Evolutionary conservation across 2,113 vertebrate species (phyloP).

Genomic region (Amazona vittata): DNA sequence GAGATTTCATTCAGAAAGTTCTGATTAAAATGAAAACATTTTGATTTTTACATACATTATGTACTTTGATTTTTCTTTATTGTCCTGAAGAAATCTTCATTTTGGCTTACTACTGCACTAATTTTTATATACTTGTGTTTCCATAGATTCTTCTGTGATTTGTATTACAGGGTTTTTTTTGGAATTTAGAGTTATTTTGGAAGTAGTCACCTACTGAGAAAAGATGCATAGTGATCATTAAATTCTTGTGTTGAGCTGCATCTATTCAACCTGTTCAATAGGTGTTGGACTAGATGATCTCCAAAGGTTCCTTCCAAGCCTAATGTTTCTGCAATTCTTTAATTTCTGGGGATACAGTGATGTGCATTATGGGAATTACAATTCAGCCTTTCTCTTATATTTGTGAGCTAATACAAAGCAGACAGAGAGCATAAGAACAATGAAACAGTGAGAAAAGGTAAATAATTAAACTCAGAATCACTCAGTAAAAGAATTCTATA

Average conservation of each 20-base stretch:
- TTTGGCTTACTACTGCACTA: background rate
- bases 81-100: background rate
- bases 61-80: background rate
- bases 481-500: background rate
- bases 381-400: background rate
- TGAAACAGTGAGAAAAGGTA: background rate
- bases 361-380: background rate
- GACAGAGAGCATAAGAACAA: background rate
- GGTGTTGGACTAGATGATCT: background rate
- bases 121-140: background rate
- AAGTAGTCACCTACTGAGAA: background rate
- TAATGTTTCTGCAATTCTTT: background rate
- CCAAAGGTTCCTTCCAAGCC: background rate
- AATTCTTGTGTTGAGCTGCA: background rate
- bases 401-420: background rate
- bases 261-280: background rate
- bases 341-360: background rate
- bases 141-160: accelerated
- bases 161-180: background rate
- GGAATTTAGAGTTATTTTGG: background rate
- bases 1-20: background rate
- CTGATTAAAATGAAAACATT: background rate
- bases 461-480: background rate
- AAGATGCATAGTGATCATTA: background rate
- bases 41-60: background rate